A percentile compares a stretch with the other conserved stretches of the same genome.
phyloP scores from a whole-genome alignment of 1,140 invertebrate genomes.

The Paracyclopina nana region DNA sequence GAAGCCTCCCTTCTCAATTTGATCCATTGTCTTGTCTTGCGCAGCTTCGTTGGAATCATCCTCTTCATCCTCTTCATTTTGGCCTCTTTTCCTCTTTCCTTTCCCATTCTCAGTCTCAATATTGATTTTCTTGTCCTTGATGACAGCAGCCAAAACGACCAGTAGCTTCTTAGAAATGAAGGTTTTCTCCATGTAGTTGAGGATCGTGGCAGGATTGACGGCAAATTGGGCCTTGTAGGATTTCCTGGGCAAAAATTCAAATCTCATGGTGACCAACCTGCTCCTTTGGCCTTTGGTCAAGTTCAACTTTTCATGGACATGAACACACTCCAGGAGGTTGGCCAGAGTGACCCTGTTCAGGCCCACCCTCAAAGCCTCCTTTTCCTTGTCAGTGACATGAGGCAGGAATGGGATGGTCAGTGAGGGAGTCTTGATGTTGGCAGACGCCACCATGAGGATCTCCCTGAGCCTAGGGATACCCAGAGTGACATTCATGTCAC shows the following conservation, averaged over 20 bases:
- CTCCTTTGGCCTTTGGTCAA: background rate
- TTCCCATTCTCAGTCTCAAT: constrained; percentile 23
- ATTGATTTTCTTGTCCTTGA: constrained; percentile 11
- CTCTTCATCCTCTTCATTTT: constrained; percentile 26
- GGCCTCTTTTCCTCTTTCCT: constrained; percentile 23
- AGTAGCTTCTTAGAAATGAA: constrained; percentile 25
- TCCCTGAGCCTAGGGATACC: constrained; percentile 43
- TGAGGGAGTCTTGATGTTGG: constrained; percentile 77
- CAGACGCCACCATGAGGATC: constrained; percentile 86
- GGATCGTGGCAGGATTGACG: constrained; percentile 42
- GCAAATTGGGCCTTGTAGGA: constrained; percentile 47
- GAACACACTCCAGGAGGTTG: constrained; percentile 53
- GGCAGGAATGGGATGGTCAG: constrained; percentile 70
- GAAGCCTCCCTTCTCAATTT: background rate
- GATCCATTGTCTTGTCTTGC: constrained; percentile 16
- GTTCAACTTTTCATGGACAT: constrained; percentile 29
- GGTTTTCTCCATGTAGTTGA: constrained; percentile 28
- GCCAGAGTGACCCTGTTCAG: constrained; percentile 52
- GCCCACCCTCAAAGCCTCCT: constrained; percentile 43
- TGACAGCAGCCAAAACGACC: constrained; percentile 20
- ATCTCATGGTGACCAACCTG: constrained; percentile 24
- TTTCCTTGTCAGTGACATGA: constrained; percentile 28
- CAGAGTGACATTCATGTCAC: constrained; percentile 98
- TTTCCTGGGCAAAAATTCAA: constrained; percentile 48
- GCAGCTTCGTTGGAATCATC: too few species aligned